Evolutionary conservation across 2,888 invertebrate genomes (phyloP).

Genomic region (Trilocha varians): DNA sequence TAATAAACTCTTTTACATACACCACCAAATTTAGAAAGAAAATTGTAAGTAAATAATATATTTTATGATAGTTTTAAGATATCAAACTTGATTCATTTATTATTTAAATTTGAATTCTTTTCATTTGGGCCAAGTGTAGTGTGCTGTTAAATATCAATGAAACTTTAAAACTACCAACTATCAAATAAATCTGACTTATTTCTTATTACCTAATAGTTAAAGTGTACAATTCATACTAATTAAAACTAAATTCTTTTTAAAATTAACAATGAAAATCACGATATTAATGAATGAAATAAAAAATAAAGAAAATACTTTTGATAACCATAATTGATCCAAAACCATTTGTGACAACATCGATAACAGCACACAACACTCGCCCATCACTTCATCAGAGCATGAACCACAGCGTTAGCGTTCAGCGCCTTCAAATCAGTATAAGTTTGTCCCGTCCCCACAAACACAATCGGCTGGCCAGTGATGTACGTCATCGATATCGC

Average conservation of each 20-base stretch:
- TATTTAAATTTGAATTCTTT: too few relatives aligned
- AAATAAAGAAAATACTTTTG: neutral
- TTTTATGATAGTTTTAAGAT: too few relatives aligned
- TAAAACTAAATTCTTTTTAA: too few relatives aligned
- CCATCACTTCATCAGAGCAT: conserved; percentile 91
- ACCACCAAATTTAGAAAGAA: too few relatives aligned
- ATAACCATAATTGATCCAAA: conserved; percentile 4
- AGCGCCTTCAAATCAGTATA: conserved; percentile 97
- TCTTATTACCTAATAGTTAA: neutral
- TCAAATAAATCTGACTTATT: neutral
- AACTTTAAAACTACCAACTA: neutral
- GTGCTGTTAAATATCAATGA: neutral
- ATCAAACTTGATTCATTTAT: too few relatives aligned
- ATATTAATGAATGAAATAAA: too few relatives aligned
- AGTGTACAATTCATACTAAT: too few relatives aligned
- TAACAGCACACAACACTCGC: conserved; percentile 13
- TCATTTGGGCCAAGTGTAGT: too few relatives aligned
- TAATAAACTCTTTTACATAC: too few relatives aligned
- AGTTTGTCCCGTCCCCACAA: conserved; percentile 99
- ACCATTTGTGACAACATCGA: too few relatives aligned
- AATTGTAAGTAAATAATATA: neutral
- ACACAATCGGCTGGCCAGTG: conserved; percentile 99
- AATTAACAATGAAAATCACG: too few relatives aligned
- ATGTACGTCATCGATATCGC: conserved; percentile 99
- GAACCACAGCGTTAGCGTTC: conserved; percentile 96